Conservation (phyloP, 2,888 invertebrate species). For the Drosophila nr. medialis region DNA sequence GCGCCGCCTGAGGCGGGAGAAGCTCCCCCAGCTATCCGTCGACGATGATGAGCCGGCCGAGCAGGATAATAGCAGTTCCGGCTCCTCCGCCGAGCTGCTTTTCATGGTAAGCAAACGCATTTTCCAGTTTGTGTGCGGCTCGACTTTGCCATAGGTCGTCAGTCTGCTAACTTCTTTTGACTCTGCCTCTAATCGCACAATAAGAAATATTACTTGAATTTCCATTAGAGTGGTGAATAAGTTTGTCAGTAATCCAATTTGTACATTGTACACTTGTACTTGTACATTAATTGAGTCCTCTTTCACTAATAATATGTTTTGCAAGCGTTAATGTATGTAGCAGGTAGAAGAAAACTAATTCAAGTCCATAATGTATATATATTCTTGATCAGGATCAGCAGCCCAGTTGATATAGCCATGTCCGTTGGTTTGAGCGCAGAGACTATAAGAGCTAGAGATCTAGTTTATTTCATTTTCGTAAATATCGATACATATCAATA, state of each 20-base stretch:
- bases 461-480: background rate
- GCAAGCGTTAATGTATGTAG: too few species aligned
- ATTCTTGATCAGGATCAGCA: too few species aligned
- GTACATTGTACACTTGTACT: too few species aligned
- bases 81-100: slow-evolving; percentile 84
- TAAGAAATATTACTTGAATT: too few species aligned
- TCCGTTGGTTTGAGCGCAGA: background rate
- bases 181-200: background rate
- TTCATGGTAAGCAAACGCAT: slow-evolving; percentile 82
- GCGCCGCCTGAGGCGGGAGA: slow-evolving; percentile 60
- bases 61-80: slow-evolving; percentile 80
- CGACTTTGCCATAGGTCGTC: too few species aligned
- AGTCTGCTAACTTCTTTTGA: background rate
- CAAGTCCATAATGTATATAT: too few species aligned
- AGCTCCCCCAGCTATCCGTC: slow-evolving; percentile 64
- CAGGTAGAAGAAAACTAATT: too few species aligned
- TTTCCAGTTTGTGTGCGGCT: background rate
- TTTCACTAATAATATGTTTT: too few species aligned
- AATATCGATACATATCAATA: background rate
- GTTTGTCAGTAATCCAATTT: too few species aligned
- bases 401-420: too few species aligned
- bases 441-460: background rate
- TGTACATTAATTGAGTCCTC: too few species aligned
- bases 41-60: slow-evolving; percentile 63
- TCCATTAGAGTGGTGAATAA: too few species aligned